Percentiles rank a stretch among this genome's conserved stretches.
Conservation (phyloP, 2,888 invertebrate genomes). For the Himalopsyche anomala region DNA sequence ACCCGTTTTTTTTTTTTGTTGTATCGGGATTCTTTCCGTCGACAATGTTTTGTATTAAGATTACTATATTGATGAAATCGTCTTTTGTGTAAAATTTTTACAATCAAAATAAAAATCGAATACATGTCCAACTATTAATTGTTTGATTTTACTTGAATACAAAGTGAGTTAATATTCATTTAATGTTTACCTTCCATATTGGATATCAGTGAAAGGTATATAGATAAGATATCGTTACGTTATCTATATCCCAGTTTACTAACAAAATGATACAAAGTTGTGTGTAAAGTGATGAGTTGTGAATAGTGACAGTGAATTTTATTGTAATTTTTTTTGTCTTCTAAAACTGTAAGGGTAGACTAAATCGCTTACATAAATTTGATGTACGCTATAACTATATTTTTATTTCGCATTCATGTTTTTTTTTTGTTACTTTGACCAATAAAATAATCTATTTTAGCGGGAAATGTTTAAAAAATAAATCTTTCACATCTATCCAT, state of each 20-base stretch:
- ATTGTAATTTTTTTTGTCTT: neutral
- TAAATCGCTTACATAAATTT: no score
- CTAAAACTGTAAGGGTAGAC: neutral
- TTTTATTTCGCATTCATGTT: no score
- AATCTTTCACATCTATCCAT: no score
- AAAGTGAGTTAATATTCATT: no score
- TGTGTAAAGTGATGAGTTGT: constrained; percentile 4
- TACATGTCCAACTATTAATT: no score
- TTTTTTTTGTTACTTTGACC: no score
- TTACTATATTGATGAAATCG: neutral
- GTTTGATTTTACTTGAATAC: no score
- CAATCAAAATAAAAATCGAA: neutral
- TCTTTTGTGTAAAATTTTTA: neutral
- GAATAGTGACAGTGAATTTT: neutral
- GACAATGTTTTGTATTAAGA: neutral
- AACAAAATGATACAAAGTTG: neutral
- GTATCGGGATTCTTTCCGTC: neutral
- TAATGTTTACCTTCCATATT: no score
- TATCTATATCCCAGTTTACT: neutral
- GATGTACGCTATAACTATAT: no score
- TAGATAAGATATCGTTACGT: neutral
- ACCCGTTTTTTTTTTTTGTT: constrained; percentile 41
- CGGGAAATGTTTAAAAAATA: no score
- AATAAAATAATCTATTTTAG: no score
- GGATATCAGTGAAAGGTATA: constrained; percentile 11